Conservation (phyloP, 2,888 invertebrate genomes). For the Hemicrepidius hirtus region DNA sequence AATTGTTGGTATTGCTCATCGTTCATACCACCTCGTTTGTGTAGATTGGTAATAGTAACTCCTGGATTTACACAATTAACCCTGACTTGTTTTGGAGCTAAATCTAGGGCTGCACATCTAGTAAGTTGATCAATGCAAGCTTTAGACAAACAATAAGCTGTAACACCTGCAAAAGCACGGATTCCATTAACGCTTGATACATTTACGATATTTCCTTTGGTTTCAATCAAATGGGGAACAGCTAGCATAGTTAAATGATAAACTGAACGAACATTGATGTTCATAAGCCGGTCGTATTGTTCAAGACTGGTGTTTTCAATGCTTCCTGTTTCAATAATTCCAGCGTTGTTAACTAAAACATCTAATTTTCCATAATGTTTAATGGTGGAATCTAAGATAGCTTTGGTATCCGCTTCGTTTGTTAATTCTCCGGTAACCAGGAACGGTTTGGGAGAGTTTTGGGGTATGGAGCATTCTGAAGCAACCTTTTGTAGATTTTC, state of each 20-base stretch:
- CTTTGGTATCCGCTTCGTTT: conserved; percentile 83
- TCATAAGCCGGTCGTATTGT: conserved; percentile 93
- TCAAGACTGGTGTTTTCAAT: conserved; percentile 91
- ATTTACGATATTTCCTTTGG: conserved; percentile 94
- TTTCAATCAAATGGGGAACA: conserved; percentile 87
- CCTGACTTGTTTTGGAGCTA: conserved; percentile 87
- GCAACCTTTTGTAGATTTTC: conserved; percentile 80
- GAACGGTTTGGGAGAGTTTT: conserved; percentile 72
- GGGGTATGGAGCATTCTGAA: conserved; percentile 73
- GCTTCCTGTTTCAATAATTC: conserved; percentile 85
- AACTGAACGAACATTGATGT: conserved; percentile 89
- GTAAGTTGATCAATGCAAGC: conserved; percentile 97
- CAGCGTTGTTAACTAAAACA: conserved; percentile 93
- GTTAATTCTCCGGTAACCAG: conserved; percentile 82
- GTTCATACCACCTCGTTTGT: conserved; percentile 89
- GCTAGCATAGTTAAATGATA: conserved; percentile 91
- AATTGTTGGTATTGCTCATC: conserved; percentile 89
- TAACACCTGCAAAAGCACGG: conserved; percentile 90
- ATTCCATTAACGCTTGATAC: conserved; percentile 96
- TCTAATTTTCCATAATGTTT: conserved; percentile 85
- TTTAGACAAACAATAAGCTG: conserved; percentile 96
- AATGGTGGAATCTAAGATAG: conserved; percentile 83
- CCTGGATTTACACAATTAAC: conserved; percentile 97
- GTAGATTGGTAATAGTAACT: conserved; percentile 91
- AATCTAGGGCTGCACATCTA: conserved; percentile 90